Base-by-base conservation (phyloP, 2,113 vertebrate species). In the Silurus asotus region DNA sequence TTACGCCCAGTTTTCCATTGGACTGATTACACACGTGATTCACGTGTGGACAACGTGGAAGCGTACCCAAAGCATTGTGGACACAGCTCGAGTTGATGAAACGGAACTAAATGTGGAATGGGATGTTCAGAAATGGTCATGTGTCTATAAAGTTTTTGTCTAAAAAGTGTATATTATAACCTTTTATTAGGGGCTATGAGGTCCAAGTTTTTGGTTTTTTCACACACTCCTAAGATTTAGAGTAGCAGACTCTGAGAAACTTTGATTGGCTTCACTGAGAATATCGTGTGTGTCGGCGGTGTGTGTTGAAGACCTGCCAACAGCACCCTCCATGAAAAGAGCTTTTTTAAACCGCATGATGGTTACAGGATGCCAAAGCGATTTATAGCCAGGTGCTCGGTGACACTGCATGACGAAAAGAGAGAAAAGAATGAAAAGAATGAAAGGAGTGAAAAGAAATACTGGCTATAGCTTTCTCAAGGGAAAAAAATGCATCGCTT, bases 281-380 rank as follows among this genome's bases (percentile, higher is more conserved):
- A 58, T 53, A 58, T 37, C 37, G 15, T 79, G 55, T 9, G 76
- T 19, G 20, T 59, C 37, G 37, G 58, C 6, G 55, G 76, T 28
- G 55, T 56, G 53, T 37, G 76, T 78, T 78, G 53, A 58, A 37
- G 76, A 56, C 76, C 25, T 37, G 76, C 55, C 76, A 79, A 79
- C 55, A 37, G 14, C 76, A 59, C 15, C 5, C 76, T 53, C 55
- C 55, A 45, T 79, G 37, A 37, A 79, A 14, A 72, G 37, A 79
- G 53, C 58, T 53, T 55, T 53, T 79, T 79, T 79, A 79, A 79
- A 79, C 11, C 53, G 58, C 25, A 10, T 37, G 55, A 37, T 37
- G 37, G 37, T 37, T 28, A 58, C 55, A 28, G 15, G 76, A 59
- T 45, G 76, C 76, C 76, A 79, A 79, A 79, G 76, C 53, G 10